Evolutionary conservation across 2,888 invertebrate species (phyloP).

Genomic region (Himalopsyche tibetana): DNA sequence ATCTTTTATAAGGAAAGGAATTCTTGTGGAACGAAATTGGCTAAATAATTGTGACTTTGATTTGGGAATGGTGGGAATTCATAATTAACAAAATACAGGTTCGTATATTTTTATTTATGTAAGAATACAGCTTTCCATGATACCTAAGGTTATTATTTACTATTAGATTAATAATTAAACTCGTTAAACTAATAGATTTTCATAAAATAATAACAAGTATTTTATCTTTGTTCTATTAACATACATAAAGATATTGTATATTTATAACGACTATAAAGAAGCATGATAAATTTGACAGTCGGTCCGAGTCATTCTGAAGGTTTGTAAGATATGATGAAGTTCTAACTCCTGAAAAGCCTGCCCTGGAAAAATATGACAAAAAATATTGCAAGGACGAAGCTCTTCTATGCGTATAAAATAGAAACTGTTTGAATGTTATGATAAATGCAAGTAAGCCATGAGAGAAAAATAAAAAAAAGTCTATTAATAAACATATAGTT

Average conservation of each 20-base stretch:
- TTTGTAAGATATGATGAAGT: not conserved
- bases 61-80: not conserved
- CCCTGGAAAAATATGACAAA: conserved; percentile 18
- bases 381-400: conserved; percentile 1
- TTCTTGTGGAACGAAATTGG: too few species aligned
- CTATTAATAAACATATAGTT: not conserved
- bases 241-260: conserved; percentile 53
- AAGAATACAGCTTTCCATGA: conserved; percentile 58
- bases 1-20: too few species aligned
- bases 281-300: conserved; percentile 41
- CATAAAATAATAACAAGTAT: conserved; percentile 55
- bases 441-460: conserved; percentile 27
- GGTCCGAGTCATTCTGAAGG: conserved; percentile 2
- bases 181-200: conserved; percentile 51
- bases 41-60: not conserved
- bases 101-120: conserved; percentile 58
- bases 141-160: conserved; percentile 54
- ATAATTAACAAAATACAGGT: conserved; percentile 12
- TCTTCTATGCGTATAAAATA: conserved; percentile 41
- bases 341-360: not conserved
- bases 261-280: conserved; percentile 43
- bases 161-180: conserved; percentile 50
- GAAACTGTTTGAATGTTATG: conserved; percentile 28
- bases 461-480: not conserved
- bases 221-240: conserved; percentile 50